phyloP scores from a whole-genome alignment of 2,113 vertebrate species.

The Vombatus ursinus region DNA sequence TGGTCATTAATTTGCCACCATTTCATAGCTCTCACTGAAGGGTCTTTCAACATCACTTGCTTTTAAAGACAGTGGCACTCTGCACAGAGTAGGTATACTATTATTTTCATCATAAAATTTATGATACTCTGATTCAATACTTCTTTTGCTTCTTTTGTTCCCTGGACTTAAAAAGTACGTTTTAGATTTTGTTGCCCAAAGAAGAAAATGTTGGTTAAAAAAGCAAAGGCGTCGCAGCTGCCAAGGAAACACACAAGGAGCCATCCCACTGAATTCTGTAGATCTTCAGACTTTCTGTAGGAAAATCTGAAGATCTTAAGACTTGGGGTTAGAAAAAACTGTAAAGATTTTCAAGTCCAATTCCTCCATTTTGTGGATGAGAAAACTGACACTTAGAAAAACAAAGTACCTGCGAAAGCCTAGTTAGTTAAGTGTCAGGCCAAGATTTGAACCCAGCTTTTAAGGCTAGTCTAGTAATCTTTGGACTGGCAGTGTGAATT shows the following conservation, averaged over 20 bases:
- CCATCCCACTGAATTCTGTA: background rate
- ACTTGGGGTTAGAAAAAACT: background rate
- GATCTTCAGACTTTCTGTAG: background rate
- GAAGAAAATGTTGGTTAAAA: background rate
- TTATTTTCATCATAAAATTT: constrained; percentile 38
- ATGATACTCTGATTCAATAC: constrained; percentile 22
- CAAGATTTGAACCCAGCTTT: background rate
- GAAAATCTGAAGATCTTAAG: background rate
- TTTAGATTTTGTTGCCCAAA: background rate
- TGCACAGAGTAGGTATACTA: background rate
- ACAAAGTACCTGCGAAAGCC: background rate
- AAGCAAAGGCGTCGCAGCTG: background rate
- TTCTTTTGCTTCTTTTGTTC: background rate
- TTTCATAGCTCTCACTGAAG: background rate
- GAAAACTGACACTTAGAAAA: background rate
- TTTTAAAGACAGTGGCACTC: background rate
- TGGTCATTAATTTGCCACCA: constrained; percentile 52
- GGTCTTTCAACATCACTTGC: background rate
- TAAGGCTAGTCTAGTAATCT: background rate
- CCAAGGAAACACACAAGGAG: background rate
- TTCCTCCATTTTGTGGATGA: background rate
- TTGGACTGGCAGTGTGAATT: background rate
- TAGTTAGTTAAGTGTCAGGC: background rate
- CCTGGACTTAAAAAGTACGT: background rate
- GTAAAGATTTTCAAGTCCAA: background rate